Evolutionary conservation across 2,113 vertebrate species (phyloP).

Genomic region (Phyllopteryx taeniolatus): DNA sequence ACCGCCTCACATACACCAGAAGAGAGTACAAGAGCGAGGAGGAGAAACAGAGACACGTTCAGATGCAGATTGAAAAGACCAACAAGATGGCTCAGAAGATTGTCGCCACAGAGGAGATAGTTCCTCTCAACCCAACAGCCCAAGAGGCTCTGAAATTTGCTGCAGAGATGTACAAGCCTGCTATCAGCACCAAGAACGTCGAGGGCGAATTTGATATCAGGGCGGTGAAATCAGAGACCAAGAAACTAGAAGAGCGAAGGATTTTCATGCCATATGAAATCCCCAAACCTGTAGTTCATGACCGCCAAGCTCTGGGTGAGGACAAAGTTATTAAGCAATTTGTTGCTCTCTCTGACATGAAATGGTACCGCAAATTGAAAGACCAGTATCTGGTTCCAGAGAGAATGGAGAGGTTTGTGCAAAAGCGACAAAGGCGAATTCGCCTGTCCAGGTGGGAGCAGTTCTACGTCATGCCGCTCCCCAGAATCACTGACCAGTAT

Average conservation of each 20-base stretch:
- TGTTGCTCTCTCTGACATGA: slow-evolving; percentile 96
- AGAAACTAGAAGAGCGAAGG: slow-evolving; percentile 76
- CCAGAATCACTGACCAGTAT: slow-evolving; percentile 96
- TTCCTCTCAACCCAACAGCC: slow-evolving; percentile 86
- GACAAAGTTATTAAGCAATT: slow-evolving; percentile 90
- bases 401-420: slow-evolving; percentile 84
- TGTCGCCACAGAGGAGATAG: slow-evolving; percentile 78
- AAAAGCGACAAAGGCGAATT: slow-evolving; percentile 92
- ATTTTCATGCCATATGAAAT: slow-evolving; percentile 95
- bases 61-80: slow-evolving; percentile 94
- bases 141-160: slow-evolving; percentile 93
- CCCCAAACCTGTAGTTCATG: slow-evolving; percentile 82
- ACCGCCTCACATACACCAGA: slow-evolving; percentile 87
- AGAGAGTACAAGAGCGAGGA: slow-evolving; percentile 89
- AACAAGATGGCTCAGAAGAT: slow-evolving; percentile 92
- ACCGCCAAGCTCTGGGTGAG: slow-evolving; percentile 78
- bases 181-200: slow-evolving; percentile 90
- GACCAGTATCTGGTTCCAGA: slow-evolving; percentile 92
- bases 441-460: slow-evolving; percentile 98
- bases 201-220: slow-evolving; percentile 91
- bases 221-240: slow-evolving; percentile 79
- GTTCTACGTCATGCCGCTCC: slow-evolving; percentile 95
- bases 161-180: slow-evolving; percentile 91
- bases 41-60: slow-evolving; percentile 81
- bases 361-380: slow-evolving; percentile 92